Percentiles rank a stretch among this genome's conserved stretches.
These are phyloP conservation scores for Tenthredo scrophulariae DNA, from an alignment of 2,888 invertebrate genomes.

Conservation along the genomic window DNA sequence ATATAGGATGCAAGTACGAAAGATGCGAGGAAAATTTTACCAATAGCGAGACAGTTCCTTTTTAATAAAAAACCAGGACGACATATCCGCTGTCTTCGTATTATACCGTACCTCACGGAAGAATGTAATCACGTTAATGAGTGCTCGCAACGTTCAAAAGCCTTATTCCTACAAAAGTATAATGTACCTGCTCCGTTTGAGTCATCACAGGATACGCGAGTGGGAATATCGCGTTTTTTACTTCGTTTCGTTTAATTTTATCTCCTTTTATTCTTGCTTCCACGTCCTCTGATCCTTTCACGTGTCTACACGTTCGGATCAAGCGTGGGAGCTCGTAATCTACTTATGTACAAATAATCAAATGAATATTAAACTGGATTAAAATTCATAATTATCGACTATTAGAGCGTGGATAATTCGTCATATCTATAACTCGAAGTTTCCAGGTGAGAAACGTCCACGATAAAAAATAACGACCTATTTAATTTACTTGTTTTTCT, in stretches of 20 bases:
- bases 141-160: conserved; percentile 3
- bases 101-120: neutral
- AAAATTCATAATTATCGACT: neutral
- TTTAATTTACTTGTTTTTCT: neutral
- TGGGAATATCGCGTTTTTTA: conserved; percentile 11
- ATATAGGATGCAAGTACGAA: neutral
- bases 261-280: neutral
- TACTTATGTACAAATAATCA: neutral
- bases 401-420: conserved; percentile 2
- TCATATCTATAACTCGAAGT: neutral
- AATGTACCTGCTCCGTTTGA: neutral
- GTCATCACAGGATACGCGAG: conserved; percentile 5
- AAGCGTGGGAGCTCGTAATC: neutral
- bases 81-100: neutral
- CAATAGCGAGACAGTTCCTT: neutral
- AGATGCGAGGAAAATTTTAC: neutral
- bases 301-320: neutral
- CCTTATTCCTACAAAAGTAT: neutral
- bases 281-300: neutral
- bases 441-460: neutral
- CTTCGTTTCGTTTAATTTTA: neutral
- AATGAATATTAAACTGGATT: neutral
- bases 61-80: neutral
- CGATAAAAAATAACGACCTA: neutral
- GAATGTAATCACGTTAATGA: conserved; percentile 48